Base-by-base conservation (phyloP, 1,140 invertebrate species). In the Goniozus legneri region DNA sequence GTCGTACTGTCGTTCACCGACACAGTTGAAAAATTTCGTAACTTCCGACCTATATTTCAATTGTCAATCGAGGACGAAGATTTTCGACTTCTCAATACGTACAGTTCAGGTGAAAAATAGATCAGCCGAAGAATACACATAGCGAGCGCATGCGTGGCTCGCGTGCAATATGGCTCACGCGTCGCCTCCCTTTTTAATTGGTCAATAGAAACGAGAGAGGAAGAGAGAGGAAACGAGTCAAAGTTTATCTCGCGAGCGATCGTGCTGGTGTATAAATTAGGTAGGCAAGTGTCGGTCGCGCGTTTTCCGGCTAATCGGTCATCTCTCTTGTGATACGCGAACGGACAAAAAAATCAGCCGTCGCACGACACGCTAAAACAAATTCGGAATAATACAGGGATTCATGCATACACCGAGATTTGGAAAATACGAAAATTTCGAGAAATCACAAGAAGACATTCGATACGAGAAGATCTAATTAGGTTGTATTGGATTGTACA, bases 361-460 rank as follows among this genome's bases (percentile, higher is more conserved):
- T 27, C 24, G 27, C 16, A 64, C 64, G 61, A 64, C 64, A 64
- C 64, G 66, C 68, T 61, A 54, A 73, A 69, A 64, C 73, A 75
- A 76, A 76, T 76, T 76, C 73, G 73, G 73, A 76, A 70, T 61
- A 64, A 75, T 76, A 76, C 74, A 76, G 74, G 74, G 74, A 74
- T 71, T 52, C 43, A 39, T 60, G 49, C 47, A 33, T 52, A 42
- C 51, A 55, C 50, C 19, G 30, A 60, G 44, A 54, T 54, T 57
- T 40, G 30, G 30, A 49, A 36, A 50, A 22, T 42, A 41, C 21
- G 32, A 49, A 35, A 2, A 42, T 31, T 27, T 7, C 37, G n/a
- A 18, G 30, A 31, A 47, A 37, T 38, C n/a, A 38, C 46, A 33
- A 19, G 13, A 47, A 15, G 21, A 31, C 4, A 4, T 27, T 27